Evolutionary conservation across 1,140 invertebrate species (phyloP).

Genomic region (Yoshiicerus persimilis): DNA sequence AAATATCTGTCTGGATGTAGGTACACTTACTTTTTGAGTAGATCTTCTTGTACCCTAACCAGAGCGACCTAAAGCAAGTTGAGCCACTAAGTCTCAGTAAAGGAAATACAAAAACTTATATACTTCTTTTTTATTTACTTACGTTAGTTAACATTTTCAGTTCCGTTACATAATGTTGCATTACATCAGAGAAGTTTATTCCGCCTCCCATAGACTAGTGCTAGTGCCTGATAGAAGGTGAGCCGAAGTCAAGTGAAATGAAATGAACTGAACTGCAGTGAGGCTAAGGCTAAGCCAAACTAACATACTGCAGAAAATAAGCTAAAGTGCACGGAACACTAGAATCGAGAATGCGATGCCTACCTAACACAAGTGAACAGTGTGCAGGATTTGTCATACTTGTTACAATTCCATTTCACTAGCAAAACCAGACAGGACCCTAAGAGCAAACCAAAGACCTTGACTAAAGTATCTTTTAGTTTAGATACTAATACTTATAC

Average conservation of each 20-base stretch:
- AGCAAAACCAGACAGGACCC: neutral
- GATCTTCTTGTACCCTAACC: neutral
- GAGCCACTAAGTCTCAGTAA: neutral
- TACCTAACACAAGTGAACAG: neutral
- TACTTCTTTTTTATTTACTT: neutral
- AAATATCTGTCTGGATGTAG: constrained; percentile 4
- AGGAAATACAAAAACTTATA: neutral
- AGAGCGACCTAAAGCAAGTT: neutral
- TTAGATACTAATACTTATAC: neutral
- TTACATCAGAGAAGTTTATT: neutral
- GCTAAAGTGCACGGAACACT: neutral
- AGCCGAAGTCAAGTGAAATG: neutral
- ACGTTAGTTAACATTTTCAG: constrained; percentile 8
- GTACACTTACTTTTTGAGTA: neutral
- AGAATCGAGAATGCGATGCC: neutral
- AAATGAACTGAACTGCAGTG: neutral
- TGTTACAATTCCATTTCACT: neutral
- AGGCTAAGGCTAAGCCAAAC: neutral
- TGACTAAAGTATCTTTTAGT: neutral
- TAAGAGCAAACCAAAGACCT: neutral
- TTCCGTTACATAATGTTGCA: neutral
- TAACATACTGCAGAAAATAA: neutral
- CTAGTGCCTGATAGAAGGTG: neutral
- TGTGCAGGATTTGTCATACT: neutral
- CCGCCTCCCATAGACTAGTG: neutral